Conservation (phyloP, 1,140 invertebrate species). For the Atta colombica region DNA sequence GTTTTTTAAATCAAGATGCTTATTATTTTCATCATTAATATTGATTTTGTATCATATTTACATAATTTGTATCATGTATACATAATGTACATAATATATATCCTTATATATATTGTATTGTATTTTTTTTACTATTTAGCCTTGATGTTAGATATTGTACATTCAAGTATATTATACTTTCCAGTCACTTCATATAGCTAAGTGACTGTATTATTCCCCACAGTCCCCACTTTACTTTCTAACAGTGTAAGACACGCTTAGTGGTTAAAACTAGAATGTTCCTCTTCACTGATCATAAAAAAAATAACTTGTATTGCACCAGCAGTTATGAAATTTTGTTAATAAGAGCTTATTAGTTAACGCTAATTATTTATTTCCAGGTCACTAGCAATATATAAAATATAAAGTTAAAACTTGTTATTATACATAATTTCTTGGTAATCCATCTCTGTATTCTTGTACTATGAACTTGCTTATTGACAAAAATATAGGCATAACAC, state of each 20-base stretch:
- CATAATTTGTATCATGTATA: background rate
- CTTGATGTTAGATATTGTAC: constrained; percentile 39
- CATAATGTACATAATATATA: background rate
- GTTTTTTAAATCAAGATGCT: too few species aligned
- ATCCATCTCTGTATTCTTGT: background rate
- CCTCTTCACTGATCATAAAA: constrained; percentile 44
- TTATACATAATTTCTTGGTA: background rate
- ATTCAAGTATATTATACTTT: constrained; percentile 63
- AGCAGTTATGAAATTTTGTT: constrained; percentile 31
- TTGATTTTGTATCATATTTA: background rate
- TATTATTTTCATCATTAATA: background rate
- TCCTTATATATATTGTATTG: too few species aligned
- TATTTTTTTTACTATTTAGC: constrained; percentile 19
- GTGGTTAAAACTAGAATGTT: constrained; percentile 57
- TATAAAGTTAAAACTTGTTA: constrained; percentile 11
- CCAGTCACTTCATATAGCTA: constrained; percentile 56
- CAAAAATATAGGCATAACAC: background rate
- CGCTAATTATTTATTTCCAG: constrained; percentile 29
- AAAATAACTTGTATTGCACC: constrained; percentile 4
- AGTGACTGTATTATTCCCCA: constrained; percentile 64
- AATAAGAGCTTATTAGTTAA: constrained; percentile 2
- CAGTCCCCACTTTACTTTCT: constrained; percentile 73
- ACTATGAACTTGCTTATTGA: background rate
- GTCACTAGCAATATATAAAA: background rate
- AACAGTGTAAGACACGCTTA: constrained; percentile 40